Evolutionary conservation across 2,888 invertebrate genomes (phyloP).

Genomic region (Blera fallax): DNA sequence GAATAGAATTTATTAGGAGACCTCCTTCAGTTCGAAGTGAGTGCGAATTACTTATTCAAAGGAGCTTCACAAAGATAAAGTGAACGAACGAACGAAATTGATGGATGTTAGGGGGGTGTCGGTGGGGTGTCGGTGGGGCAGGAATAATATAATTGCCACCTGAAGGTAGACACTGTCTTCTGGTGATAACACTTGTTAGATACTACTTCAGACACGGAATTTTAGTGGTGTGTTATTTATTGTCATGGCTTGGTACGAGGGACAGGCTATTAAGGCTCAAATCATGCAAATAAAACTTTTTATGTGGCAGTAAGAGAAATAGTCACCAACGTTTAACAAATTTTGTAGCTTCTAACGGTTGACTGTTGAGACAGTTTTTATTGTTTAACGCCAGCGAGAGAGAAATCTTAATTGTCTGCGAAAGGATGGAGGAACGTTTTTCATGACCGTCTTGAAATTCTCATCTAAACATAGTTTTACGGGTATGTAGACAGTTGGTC

Average conservation of each 20-base stretch:
- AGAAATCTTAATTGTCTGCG: too few relatives aligned
- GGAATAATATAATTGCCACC: slow-evolving; percentile 23
- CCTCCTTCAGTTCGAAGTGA: slow-evolving; percentile 65
- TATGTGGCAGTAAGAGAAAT: neutral
- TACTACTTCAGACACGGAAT: neutral
- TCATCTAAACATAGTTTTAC: too few relatives aligned
- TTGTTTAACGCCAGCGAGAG: too few relatives aligned
- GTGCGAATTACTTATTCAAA: slow-evolving; percentile 71
- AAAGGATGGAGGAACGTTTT: too few relatives aligned
- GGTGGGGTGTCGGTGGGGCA: neutral
- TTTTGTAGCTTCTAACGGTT: neutral
- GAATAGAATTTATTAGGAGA: slow-evolving; percentile 68
- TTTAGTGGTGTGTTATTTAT: slow-evolving; percentile 3
- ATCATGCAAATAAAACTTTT: neutral
- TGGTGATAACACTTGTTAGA: slow-evolving; percentile 1
- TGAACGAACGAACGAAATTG: slow-evolving; percentile 52
- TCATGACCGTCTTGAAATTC: too few relatives aligned
- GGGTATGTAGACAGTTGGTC: too few relatives aligned
- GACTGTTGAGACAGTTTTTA: too few relatives aligned
- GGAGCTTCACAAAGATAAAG: slow-evolving; percentile 45
- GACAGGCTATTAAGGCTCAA: neutral
- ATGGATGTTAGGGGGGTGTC: slow-evolving; percentile 47
- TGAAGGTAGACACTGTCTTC: slow-evolving; percentile 7
- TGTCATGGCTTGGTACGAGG: neutral
- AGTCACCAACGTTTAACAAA: neutral